Evolutionary conservation across 1,140 invertebrate genomes (phyloP).

Genomic region (Bombus haemorrhoidalis): DNA sequence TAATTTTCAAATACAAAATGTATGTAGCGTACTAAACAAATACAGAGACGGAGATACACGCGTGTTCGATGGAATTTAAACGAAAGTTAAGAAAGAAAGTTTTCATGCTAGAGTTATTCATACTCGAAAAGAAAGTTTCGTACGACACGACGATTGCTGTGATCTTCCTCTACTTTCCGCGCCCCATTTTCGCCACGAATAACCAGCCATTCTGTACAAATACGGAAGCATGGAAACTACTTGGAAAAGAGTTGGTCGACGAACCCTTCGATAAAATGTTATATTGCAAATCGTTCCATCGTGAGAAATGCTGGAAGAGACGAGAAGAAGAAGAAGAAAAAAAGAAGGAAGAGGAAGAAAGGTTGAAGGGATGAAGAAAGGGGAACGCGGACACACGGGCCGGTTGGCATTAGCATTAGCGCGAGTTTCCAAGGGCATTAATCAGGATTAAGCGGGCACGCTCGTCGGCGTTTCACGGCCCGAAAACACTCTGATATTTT

Average conservation of each 20-base stretch:
- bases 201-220: not conserved
- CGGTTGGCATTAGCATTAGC: conserved; percentile 77
- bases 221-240: not conserved
- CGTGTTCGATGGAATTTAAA: too few relatives aligned
- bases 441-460: conserved; percentile 80
- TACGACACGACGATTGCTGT: not conserved
- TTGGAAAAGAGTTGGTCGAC: not conserved
- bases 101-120: too few relatives aligned
- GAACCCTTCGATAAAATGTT: not conserved
- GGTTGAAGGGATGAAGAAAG: conserved; percentile 50
- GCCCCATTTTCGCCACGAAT: not conserved
- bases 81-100: too few relatives aligned
- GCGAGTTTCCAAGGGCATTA: conserved; percentile 79
- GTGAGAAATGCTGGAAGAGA: not conserved
- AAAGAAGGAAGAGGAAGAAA: conserved; percentile 41
- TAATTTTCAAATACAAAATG: too few relatives aligned
- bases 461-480: conserved; percentile 64
- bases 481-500: conserved; percentile 69
- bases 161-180: not conserved
- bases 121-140: not conserved
- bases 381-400: conserved; percentile 51
- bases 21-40: too few relatives aligned
- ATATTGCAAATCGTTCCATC: conserved; percentile 9
- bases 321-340: conserved; percentile 43
- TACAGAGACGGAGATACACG: too few relatives aligned